Conservation (phyloP, 2,797 vertebrate species). For the Diplodus sargus region DNA sequence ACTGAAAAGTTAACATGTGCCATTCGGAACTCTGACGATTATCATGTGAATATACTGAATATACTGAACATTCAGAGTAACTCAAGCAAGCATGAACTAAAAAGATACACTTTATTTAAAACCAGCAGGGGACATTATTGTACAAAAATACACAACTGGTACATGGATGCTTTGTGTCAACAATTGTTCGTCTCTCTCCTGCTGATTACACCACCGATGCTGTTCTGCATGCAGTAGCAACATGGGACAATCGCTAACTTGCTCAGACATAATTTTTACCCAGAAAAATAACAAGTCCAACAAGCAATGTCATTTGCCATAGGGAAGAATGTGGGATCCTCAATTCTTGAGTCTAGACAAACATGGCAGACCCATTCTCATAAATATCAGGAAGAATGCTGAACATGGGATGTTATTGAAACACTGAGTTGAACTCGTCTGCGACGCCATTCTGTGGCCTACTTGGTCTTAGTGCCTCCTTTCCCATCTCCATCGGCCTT, state of each 20-base stretch:
- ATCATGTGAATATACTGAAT: neutral
- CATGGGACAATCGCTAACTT: constrained; percentile 56
- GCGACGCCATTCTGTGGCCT: constrained; percentile 56
- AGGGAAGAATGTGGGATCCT: constrained; percentile 72
- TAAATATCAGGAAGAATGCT: constrained; percentile 75
- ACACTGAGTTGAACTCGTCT: constrained; percentile 43
- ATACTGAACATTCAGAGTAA: constrained; percentile 61
- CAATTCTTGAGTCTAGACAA: constrained; percentile 72
- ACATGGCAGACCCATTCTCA: constrained; percentile 72
- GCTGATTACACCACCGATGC: constrained; percentile 63
- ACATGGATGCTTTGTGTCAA: constrained; percentile 64
- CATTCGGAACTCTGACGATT: neutral
- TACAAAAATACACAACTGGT: constrained; percentile 85
- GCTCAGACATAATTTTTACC: constrained; percentile 65
- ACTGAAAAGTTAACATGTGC: neutral
- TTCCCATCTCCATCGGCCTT: constrained; percentile 84
- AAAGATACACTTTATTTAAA: constrained; percentile 86
- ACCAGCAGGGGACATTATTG: constrained; percentile 78
- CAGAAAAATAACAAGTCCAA: constrained; percentile 72
- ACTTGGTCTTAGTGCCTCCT: constrained; percentile 84
- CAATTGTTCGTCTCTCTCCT: constrained; percentile 70
- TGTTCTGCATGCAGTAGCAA: constrained; percentile 70
- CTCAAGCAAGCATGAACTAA: constrained; percentile 74
- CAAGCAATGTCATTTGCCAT: constrained; percentile 73
- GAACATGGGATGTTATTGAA: constrained; percentile 59